Conservation (phyloP, 2,888 invertebrate species). For the Balanococcus diminutus region DNA sequence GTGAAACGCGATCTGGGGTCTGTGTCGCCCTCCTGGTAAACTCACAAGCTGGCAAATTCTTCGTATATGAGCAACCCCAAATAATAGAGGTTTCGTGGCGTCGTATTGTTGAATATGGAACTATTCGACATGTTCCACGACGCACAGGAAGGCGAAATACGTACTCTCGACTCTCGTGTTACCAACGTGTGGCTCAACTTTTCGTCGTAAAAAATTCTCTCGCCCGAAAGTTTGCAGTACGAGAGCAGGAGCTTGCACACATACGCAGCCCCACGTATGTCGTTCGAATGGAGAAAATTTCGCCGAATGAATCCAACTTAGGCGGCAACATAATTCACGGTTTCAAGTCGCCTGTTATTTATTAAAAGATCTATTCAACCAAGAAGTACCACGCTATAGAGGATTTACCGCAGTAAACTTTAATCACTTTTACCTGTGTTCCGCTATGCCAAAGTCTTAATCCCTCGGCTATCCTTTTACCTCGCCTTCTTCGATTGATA, state of each 20-base stretch:
- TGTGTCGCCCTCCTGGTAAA: too few relatives aligned
- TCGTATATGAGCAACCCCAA: slow-evolving; percentile 20
- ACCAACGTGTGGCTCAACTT: not conserved
- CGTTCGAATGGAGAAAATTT: slow-evolving; percentile 15
- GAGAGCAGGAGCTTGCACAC: not conserved
- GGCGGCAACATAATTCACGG: slow-evolving; percentile 7
- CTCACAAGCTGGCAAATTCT: not conserved
- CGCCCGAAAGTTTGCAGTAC: not conserved
- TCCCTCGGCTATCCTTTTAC: slow-evolving; percentile 27
- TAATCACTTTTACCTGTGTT: slow-evolving; percentile 27
- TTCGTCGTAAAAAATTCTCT: not conserved
- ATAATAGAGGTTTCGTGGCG: slow-evolving; percentile 43
- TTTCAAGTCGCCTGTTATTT: slow-evolving; percentile 3
- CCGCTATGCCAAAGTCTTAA: not conserved
- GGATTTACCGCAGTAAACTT: slow-evolving; percentile 21
- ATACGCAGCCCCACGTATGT: not conserved
- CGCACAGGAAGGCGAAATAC: too few relatives aligned
- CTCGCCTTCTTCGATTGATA: slow-evolving; percentile 4
- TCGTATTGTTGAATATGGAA: slow-evolving; percentile 16
- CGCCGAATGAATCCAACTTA: slow-evolving; percentile 1
- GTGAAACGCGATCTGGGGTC: slow-evolving; percentile 44
- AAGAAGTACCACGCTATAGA: slow-evolving; percentile 13
- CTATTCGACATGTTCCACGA: not conserved
- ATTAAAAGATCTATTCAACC: slow-evolving; percentile 31
- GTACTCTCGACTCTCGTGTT: not conserved